phyloP scores from a whole-genome alignment of 1,140 invertebrate genomes.

The Kradibia gibbosae region DNA sequence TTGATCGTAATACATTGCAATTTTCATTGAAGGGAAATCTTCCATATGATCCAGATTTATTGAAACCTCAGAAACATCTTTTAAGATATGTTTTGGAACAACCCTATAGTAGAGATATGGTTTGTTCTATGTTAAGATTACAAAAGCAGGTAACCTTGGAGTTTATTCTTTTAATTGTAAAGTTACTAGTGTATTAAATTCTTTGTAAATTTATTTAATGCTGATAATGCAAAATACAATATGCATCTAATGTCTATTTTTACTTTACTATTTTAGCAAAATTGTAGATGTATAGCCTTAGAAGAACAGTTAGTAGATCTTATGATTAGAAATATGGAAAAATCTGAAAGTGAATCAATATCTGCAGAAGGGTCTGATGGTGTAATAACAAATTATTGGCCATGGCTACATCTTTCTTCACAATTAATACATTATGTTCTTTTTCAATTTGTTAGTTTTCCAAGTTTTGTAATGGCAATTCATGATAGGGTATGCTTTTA shows the following conservation, averaged over 20 bases:
- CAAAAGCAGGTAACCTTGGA: conserved; percentile 82
- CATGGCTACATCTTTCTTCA: conserved; percentile 95
- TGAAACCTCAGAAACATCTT: conserved; percentile 90
- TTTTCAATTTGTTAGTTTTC: conserved; percentile 94
- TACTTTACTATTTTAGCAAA: conserved; percentile 76
- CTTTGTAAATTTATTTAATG: neutral
- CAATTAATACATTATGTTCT: conserved; percentile 97
- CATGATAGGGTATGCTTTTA: conserved; percentile 82
- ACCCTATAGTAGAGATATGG: conserved; percentile 96
- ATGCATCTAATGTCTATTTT: neutral
- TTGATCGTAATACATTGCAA: conserved; percentile 89
- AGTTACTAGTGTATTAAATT: neutral
- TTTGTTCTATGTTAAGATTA: conserved; percentile 93
- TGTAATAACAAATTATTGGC: conserved; percentile 83
- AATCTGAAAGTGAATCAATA: conserved; percentile 80
- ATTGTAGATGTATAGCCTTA: conserved; percentile 89
- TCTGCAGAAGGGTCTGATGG: conserved; percentile 77
- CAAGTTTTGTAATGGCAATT: conserved; percentile 90
- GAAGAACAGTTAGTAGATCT: conserved; percentile 96
- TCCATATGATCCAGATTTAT: conserved; percentile 90
- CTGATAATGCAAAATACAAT: neutral
- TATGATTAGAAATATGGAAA: conserved; percentile 93
- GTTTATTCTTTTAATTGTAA: neutral
- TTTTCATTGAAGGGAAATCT: conserved; percentile 93
- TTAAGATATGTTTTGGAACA: conserved; percentile 94